Evolutionary conservation across 2,797 vertebrate genomes (phyloP), one percentile per base, ranked within the genome.

Genomic region (Yasuhikotakia modesta): DNA sequence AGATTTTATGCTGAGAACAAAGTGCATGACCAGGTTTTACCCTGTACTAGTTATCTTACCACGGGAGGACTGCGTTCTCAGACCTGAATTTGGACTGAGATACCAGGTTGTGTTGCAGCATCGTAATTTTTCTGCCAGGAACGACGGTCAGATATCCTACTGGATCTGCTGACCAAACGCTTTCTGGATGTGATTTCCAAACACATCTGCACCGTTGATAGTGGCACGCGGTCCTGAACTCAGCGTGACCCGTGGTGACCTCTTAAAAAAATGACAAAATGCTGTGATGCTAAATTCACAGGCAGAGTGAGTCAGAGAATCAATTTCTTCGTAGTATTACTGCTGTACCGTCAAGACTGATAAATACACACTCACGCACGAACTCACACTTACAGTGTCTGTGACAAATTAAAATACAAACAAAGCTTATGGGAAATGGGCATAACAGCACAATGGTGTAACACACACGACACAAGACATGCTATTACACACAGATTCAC

Each of bases 201-300:
- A 46, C 52, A 68, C 39, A 58, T 79, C 50, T 78, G 32, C 53
- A 55, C 74, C 75, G 70, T 75, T 78, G 78, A 83, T 79, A 73
- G 52, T 57, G 67, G 61, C 16, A 46, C 27, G 71, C 57, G 21
- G 48, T 73, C 45, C 73, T 50, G 71, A 57, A 73, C 43, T 65
- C 27, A 63, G 13, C 52, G 71, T 22, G 16, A 65, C 71, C 45
- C 50, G 19, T 39, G 30, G 60, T 53, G 61, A 74, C 52, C 27
- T 60, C 30, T 2, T 35, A 24, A 32, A 21, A 73, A 48, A 24
- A 55, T n/a, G n/a, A n/a, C n/a, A n/a, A n/a, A n/a, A n/a, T n/a
- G n/a, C n/a, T n/a, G n/a, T n/a, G n/a, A n/a, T n/a, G n/a, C n/a
- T n/a, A n/a, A n/a, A n/a, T n/a, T n/a, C n/a, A n/a, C n/a, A n/a